Evolutionary conservation across 2,888 invertebrate species (phyloP).

Genomic region (Atethmia centrago): DNA sequence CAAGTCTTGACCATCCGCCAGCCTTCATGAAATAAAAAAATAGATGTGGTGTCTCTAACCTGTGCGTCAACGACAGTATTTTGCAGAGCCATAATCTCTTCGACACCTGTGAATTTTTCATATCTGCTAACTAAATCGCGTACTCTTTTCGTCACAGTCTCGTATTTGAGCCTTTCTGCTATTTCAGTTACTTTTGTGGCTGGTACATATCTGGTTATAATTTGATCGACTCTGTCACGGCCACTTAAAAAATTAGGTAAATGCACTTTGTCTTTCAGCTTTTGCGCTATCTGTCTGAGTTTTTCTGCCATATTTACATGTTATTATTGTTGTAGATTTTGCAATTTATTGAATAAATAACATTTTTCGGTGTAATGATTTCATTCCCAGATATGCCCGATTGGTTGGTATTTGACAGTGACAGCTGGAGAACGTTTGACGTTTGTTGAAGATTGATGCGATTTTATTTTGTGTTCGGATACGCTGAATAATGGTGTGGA

Average conservation of each 20-base stretch:
- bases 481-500: background rate
- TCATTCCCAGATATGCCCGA: conserved; percentile 59
- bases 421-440: conserved; percentile 29
- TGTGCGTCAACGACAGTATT: conserved; percentile 93
- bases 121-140: conserved; percentile 91
- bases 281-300: conserved; percentile 81
- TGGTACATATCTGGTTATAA: conserved; percentile 83
- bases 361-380: conserved; percentile 73
- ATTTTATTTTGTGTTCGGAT: conserved; percentile 48
- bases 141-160: conserved; percentile 79
- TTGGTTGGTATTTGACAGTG: conserved; percentile 55
- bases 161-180: conserved; percentile 83
- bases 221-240: conserved; percentile 83
- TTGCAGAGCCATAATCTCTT: conserved; percentile 94
- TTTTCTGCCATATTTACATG: conserved; percentile 87
- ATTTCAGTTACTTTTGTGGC: conserved; percentile 80
- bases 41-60: conserved; percentile 74
- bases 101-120: conserved; percentile 94
- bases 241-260: conserved; percentile 74
- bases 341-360: conserved; percentile 59
- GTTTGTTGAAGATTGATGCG: conserved; percentile 25
- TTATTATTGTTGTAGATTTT: conserved; percentile 69
- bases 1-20: conserved; percentile 35
- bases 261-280: conserved; percentile 82
- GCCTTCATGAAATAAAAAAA: background rate